Conservation (phyloP, 2,113 vertebrate species). For the Phocoena phocoena region DNA sequence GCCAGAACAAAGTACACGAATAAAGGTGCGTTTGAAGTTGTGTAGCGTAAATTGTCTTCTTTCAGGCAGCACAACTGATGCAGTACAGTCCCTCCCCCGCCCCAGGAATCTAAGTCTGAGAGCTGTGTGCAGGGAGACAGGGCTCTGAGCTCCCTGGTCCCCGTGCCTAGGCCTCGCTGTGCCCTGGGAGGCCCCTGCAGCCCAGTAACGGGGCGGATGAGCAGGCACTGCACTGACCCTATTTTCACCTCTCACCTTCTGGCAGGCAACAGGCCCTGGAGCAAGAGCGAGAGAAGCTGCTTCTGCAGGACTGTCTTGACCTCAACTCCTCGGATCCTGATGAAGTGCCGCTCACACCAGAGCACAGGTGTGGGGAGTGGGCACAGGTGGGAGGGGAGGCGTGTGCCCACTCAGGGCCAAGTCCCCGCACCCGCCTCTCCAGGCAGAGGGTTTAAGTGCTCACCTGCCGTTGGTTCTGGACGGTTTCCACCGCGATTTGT, state of each 20-base stretch:
- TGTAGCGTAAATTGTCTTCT: background rate
- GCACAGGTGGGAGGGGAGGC: background rate
- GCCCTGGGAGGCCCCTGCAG: background rate
- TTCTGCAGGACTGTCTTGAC: background rate
- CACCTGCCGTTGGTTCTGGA: background rate
- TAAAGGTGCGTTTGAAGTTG: background rate
- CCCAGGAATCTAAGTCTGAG: background rate
- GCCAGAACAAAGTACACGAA: background rate
- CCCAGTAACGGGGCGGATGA: accelerated
- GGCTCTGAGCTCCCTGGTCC: background rate
- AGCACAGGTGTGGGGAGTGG: constrained; percentile 60
- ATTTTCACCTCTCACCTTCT: background rate
- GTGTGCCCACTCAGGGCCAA: background rate
- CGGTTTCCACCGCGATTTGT: background rate
- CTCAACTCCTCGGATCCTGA: background rate
- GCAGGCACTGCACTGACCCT: background rate
- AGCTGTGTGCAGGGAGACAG: background rate
- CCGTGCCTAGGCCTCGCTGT: accelerated
- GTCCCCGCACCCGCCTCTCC: background rate
- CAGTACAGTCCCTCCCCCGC: background rate
- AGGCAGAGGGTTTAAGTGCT: background rate
- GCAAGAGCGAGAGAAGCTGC: background rate
- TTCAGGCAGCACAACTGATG: too few relatives aligned
- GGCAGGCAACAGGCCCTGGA: constrained; percentile 51
- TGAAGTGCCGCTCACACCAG: background rate